phyloP scores from a whole-genome alignment of 2,797 vertebrate genomes.

The Poecilia picta region DNA sequence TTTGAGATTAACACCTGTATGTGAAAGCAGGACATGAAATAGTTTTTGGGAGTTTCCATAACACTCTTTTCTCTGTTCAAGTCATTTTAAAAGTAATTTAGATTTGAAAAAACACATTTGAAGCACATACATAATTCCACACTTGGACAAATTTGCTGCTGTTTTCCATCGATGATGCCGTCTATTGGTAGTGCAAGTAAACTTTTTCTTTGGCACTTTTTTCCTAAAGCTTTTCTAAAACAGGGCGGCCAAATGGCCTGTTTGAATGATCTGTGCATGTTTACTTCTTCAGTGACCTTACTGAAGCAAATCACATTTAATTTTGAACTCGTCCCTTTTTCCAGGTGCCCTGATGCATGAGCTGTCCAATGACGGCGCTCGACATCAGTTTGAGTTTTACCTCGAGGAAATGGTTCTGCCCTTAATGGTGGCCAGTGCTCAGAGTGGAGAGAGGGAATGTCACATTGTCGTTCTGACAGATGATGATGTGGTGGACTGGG shows the following conservation, averaged over 20 bases:
- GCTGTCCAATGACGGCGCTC: constrained; percentile 96
- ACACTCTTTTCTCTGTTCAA: not conserved
- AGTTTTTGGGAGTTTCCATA: too few species aligned
- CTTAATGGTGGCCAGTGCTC: constrained; percentile 96
- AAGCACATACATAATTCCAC: not conserved
- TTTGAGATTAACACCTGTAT: not conserved
- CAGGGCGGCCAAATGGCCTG: not conserved
- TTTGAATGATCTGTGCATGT: not conserved
- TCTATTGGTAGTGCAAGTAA: not conserved
- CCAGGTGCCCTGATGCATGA: constrained; percentile 99
- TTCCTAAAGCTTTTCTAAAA: not conserved
- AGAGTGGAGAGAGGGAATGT: constrained; percentile 96
- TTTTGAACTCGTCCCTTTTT: not conserved
- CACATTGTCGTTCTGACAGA: constrained; percentile 98
- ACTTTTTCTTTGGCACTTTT: not conserved
- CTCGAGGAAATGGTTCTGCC: constrained; percentile 98
- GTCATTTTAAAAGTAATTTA: not conserved
- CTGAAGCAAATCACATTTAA: not conserved
- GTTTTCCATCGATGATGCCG: not conserved
- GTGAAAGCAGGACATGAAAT: not conserved
- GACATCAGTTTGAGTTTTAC: constrained; percentile 96
- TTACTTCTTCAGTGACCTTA: not conserved
- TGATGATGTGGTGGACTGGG: constrained; percentile 99
- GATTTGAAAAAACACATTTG: not conserved
- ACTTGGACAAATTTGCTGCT: not conserved